Base-by-base conservation (phyloP, 2,888 invertebrate genomes). In the Euphydryas editha region DNA sequence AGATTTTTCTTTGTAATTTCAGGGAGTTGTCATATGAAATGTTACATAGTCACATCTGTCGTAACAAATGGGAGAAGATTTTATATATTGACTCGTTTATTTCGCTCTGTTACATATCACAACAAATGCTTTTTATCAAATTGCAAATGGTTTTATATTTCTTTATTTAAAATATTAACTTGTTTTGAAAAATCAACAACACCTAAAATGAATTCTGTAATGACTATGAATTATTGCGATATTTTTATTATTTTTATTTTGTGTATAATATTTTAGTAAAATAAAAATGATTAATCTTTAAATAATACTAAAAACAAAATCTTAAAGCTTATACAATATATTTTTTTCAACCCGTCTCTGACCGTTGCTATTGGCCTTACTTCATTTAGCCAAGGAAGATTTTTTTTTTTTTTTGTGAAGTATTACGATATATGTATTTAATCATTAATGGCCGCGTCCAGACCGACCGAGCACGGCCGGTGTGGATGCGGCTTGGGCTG, bases 31-130 rank as follows among this genome's bases (percentile, higher is more conserved):
- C 63, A 21, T 64, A 59, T 20, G 42, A 49, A 58, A 64, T 59
- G 63, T 64, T 58, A 64, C 51, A 63, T 21, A 3, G 62, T 20
- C 60, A 65, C 59, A 60, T 60, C 65, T 60, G 65, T 42, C 39
- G 60, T 59, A 65, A 56, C 59, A 47, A 65, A 65, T 65, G 60
- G 55, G 54, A 24, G 46, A 59, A 56, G 65, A 65, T 64, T 59
- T 64, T 51, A 64, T 64, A 64, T 54, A 64, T 64, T 47, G 59
- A 54, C 58, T 59, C 63, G 44, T 59, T 64, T 64, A 64, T 59
- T 64, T 59, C 42, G 7, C 36, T 59, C 47, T 63, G 59, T 18
- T 59, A 49, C 58, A 51, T 59, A 62, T 62, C 62, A 18, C 56
- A 49, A 62, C 46, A 47, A 21, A 39, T 57, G 24, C n/a, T 15